These are phyloP conservation scores for Calyptomena viridis DNA, from an alignment of 2,113 vertebrate genomes.

Conservation along the genomic window DNA sequence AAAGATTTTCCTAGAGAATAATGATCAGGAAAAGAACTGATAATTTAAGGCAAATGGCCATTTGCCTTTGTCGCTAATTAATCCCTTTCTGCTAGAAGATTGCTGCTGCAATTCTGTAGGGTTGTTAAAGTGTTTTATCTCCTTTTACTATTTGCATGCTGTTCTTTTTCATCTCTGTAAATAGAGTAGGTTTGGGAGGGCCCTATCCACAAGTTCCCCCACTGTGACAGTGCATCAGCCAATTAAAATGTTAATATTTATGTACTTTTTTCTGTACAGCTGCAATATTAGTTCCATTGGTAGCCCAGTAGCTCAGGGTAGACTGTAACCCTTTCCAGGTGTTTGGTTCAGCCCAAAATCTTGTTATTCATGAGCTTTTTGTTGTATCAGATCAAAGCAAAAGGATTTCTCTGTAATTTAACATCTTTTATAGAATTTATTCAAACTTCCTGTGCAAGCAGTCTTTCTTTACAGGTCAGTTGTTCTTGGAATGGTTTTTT, in stretches of 20 bases:
- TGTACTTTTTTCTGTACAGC: neutral
- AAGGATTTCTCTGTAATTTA: neutral
- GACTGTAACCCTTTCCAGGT: neutral
- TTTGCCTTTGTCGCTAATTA: conserved; percentile 45
- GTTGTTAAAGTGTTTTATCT: conserved; percentile 29
- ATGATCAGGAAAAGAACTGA: neutral
- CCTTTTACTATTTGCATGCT: conserved; percentile 6
- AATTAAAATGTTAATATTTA: conserved; percentile 35
- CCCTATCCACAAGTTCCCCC: neutral
- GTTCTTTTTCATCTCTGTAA: conserved; percentile 33
- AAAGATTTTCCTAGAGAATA: neutral
- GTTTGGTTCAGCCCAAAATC: neutral
- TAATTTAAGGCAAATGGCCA: conserved; percentile 9
- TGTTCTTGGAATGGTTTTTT: neutral
- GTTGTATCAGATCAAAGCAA: neutral
- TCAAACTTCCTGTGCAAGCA: neutral
- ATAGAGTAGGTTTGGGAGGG: conserved; percentile 3
- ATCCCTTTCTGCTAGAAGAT: conserved; percentile 27
- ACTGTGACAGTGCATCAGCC: neutral
- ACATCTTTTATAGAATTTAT: neutral
- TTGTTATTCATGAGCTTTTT: neutral
- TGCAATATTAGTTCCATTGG: neutral
- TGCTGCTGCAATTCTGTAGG: neutral
- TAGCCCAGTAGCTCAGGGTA: neutral
- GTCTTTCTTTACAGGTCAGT: neutral